These are phyloP conservation scores for Adrianichthys oophorus DNA, from an alignment of 2,797 vertebrate genomes.

Conservation along the genomic window DNA sequence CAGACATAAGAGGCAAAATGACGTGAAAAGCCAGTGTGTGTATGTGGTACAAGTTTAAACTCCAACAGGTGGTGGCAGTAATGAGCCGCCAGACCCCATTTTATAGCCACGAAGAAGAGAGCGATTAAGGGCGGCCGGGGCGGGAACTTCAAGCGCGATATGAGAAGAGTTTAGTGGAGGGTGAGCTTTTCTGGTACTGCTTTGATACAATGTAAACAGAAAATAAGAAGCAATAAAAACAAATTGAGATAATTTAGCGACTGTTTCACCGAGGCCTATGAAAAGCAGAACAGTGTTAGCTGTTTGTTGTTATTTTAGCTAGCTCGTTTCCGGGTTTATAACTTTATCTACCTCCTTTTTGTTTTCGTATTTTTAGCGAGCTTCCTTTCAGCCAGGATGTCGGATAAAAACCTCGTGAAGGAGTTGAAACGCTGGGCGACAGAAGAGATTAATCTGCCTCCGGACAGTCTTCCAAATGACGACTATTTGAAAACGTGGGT, in stretches of 20 bases:
- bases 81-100: too few relatives aligned
- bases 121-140: slow-evolving; percentile 39
- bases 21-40: too few relatives aligned
- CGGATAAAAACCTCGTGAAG: slow-evolving; percentile 65
- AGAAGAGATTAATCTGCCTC: slow-evolving; percentile 75
- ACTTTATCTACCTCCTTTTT: too few relatives aligned
- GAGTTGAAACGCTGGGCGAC: slow-evolving; percentile 78
- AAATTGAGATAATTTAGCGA: not conserved
- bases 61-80: too few relatives aligned
- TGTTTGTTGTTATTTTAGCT: slow-evolving; percentile 5
- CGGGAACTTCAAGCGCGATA: slow-evolving; percentile 49
- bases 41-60: too few relatives aligned
- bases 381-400: slow-evolving; percentile 52
- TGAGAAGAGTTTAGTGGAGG: slow-evolving; percentile 14
- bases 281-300: not conserved
- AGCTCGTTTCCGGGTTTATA: not conserved
- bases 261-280: too few relatives aligned
- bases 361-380: not conserved
- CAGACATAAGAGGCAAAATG: too few relatives aligned
- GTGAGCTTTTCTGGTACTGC: too few relatives aligned
- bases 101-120: too few relatives aligned
- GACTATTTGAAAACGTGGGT: slow-evolving; percentile 77
- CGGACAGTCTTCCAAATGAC: slow-evolving; percentile 73
- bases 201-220: too few relatives aligned
- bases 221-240: too few relatives aligned